These are phyloP conservation scores for Bucorvus abyssinicus DNA, from an alignment of 2,797 vertebrate species.

Conservation along the genomic window DNA sequence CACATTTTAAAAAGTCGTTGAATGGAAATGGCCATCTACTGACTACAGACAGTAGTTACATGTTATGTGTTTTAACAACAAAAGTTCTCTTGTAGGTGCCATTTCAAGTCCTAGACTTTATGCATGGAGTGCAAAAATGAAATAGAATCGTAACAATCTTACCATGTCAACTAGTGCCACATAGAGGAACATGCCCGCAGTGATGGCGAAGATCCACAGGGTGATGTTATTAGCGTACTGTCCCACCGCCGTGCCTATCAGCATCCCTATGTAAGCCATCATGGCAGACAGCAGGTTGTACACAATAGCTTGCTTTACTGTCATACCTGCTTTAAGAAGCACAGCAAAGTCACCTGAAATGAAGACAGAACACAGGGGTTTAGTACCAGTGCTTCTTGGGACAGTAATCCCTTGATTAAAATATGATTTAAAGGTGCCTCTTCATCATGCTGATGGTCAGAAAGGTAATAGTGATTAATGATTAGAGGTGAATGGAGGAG, in stretches of 20 bases:
- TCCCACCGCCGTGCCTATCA: constrained; percentile 93
- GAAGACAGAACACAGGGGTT: not conserved
- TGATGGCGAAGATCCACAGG: constrained; percentile 96
- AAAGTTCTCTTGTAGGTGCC: not conserved
- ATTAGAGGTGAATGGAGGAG: not conserved
- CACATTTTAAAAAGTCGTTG: not conserved
- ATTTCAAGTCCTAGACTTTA: not conserved
- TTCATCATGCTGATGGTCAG: not conserved
- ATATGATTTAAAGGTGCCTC: not conserved
- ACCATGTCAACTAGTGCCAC: constrained; percentile 99
- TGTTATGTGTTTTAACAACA: not conserved
- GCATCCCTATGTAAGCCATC: constrained; percentile 96
- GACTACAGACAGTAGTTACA: not conserved
- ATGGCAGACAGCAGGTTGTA: constrained; percentile 97
- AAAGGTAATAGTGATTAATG: not conserved
- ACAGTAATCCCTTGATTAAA: not conserved
- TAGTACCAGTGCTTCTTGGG: not conserved
- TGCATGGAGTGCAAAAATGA: not conserved
- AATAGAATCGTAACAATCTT: constrained; percentile 6
- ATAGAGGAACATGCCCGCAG: constrained; percentile 98
- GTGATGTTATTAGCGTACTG: constrained; percentile 95
- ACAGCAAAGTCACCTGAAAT: constrained; percentile 94
- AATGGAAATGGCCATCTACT: not conserved
- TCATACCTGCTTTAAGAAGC: constrained; percentile 96
- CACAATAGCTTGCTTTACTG: constrained; percentile 94